These are phyloP conservation scores for Sebastes baramenuke DNA, from an alignment of 2,797 vertebrate species.

Conservation along the genomic window DNA sequence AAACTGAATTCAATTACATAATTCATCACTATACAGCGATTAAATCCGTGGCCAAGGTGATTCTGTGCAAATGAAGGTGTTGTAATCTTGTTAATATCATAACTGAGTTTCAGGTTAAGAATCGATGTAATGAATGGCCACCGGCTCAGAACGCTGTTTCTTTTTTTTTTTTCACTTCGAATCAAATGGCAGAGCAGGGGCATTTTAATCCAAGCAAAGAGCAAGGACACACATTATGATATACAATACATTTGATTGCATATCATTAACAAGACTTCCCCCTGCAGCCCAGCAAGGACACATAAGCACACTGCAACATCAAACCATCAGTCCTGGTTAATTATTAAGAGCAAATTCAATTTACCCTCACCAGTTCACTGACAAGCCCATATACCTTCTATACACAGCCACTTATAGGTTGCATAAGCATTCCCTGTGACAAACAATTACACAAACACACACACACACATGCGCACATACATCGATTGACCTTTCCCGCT, in stretches of 20 bases:
- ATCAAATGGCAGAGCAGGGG: background rate
- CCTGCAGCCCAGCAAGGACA: conserved; percentile 23
- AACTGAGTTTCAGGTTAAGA: background rate
- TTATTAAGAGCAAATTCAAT: conserved; percentile 71
- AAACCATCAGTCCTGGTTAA: conserved; percentile 66
- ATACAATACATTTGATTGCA: conserved; percentile 37
- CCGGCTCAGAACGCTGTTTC: background rate
- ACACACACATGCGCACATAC: conserved; percentile 33
- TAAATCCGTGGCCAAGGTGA: conserved; percentile 16
- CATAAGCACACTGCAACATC: conserved; percentile 40
- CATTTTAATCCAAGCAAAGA: conserved; percentile 26
- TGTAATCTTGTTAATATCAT: conserved; percentile 15
- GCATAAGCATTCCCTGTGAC: conserved; percentile 63
- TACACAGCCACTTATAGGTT: conserved; percentile 53
- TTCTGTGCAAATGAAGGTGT: conserved; percentile 26
- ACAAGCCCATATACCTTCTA: conserved; percentile 49
- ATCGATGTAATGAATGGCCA: background rate
- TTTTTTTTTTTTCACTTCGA: background rate
- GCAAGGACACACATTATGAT: conserved; percentile 18
- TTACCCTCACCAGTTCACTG: conserved; percentile 46
- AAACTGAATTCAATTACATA: conserved; percentile 50
- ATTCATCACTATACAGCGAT: conserved; percentile 29
- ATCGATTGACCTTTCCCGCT: conserved; percentile 81
- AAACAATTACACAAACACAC: conserved; percentile 68
- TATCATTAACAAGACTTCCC: conserved; percentile 22